Base-by-base conservation (phyloP, 2,113 vertebrate genomes). In the Orycteropus afer region DNA sequence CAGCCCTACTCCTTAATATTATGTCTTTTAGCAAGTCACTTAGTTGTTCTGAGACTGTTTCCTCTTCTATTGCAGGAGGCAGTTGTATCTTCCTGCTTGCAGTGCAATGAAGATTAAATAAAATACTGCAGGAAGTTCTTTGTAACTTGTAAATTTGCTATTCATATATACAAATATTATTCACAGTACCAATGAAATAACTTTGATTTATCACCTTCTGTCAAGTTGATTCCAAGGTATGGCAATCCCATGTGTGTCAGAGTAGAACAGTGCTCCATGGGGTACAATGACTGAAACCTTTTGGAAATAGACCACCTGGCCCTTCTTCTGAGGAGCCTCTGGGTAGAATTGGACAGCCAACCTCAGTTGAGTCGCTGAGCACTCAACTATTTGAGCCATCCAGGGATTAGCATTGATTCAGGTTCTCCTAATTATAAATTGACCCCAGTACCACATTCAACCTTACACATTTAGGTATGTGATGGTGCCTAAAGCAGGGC, bases 401-500 rank as follows among this genome's bases (percentile, higher is more conserved):
- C 27, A 29, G 25, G 9, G 27, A 61, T 25, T 61, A 61, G 29
- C 27, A 61, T 29, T 61, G 55, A 57, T 57, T 20, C 55, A 63
- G 4, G 5, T 78, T 82, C 47, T 71, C 45, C 29, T 27, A 15
- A 27, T 59, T 34, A 40, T 3, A 67, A 71, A 47, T 22, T 27
- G 32, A 27, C 61, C 53, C 20, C 1, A 2, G 27, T 27, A n/a
- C 32, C 3, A 7, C 1, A 0, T 40, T 29, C 40, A 40, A 25
- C 6, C 18, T 51, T 29, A 49, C 7, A 8, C 57, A 49, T 77
- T 61, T 5, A 55, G 77, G 42, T 12, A 7, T 4, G 22, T 23
- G 27, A 10, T 4, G 25, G 29, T 2, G 27, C 5, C 6, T 5
- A 0, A 22, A 4, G 3, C 40, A 45, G 65, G 0, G n/a, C 87